Evolutionary conservation across 30 jellyfish, hydroid and myxozoan species (phyloP), one percentile per base, ranked within the genome.

Genomic region (Hydractinia symbiolongicarpus): DNA sequence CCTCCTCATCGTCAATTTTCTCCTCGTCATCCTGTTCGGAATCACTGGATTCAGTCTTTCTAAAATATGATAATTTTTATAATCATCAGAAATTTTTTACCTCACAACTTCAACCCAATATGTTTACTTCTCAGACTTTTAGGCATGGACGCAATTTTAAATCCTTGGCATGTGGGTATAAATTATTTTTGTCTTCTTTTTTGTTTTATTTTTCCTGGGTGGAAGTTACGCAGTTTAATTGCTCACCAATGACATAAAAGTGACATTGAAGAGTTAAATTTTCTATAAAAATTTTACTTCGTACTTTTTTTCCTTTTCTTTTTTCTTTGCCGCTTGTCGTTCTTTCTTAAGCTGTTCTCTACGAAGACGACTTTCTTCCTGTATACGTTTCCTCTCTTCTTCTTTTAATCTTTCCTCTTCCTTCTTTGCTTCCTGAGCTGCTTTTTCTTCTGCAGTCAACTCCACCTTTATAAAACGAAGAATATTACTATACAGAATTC

Each of bases 1-100:
- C 60, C 54, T 13, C 53, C 10, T 67, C 77, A 9, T 67, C 89
- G 17, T 54, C 76, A 9, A 14, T 83, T 6, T 72, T 68, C 14
- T 81, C 84, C 55, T 90, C 95, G 57, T 90, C 82, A n/a, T 82
- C 88, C 61, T 78, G 86, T 50, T 90, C 87, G 16, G 76, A 95
- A 67, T 73, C 83, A 7, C 78, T 53, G 9, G 76, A 73, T 80
- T 89, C 92, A 16, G 76, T 77, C 69, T 80, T 73, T 58, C 70
- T 30, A 30, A 30, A 73, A 57, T 79, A 88, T 66, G 79, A 61
- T 13, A 78, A 10, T 16, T 52, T 30, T 30, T 30, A 30, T 30
- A 30, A 30, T 30, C 44, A 30, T 30, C 44, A 30, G 44, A 30
- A 30, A 30, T 30, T 30, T 30, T 64, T 72, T 40, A 19, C 56